Conservation (phyloP, 2,888 invertebrate genomes). For the Opisthograptis luteolata region DNA sequence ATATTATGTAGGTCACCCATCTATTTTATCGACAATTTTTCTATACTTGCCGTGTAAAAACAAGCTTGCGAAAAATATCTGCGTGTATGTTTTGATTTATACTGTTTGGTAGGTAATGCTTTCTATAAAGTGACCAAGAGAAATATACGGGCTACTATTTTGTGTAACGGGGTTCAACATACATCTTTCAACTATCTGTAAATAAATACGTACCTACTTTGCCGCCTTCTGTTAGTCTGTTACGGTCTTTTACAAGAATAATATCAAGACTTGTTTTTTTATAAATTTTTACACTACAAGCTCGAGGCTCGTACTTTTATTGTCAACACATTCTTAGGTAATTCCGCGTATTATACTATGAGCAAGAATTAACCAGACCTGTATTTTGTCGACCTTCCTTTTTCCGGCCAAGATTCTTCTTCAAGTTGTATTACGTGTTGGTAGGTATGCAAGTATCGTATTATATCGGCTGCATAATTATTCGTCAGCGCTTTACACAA, state of each 20-base stretch:
- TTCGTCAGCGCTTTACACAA: constrained; percentile 50
- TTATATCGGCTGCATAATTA: constrained; percentile 29
- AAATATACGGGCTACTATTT: constrained; percentile 15
- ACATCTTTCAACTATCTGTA: background rate
- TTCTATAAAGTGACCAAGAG: constrained; percentile 11
- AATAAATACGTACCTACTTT: background rate
- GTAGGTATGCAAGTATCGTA: background rate
- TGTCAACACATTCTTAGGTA: too few relatives aligned
- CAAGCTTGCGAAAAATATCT: constrained; percentile 17
- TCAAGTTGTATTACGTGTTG: background rate
- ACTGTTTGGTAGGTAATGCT: constrained; percentile 9
- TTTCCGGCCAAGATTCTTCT: background rate
- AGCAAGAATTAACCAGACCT: too few relatives aligned
- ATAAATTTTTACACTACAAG: too few relatives aligned
- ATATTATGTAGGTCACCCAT: constrained; percentile 27
- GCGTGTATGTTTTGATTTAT: constrained; percentile 21
- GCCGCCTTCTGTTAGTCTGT: background rate
- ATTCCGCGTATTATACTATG: too few relatives aligned
- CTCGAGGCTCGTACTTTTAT: too few relatives aligned
- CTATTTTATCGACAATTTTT: constrained; percentile 28
- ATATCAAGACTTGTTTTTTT: too few relatives aligned
- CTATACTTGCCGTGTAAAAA: constrained; percentile 22
- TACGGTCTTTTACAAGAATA: too few relatives aligned
- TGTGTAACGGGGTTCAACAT: constrained; percentile 28
- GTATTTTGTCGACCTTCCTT: background rate